Percentiles rank a stretch among this genome's conserved stretches.
These are phyloP conservation scores for Drosophila pallidifrons DNA, from an alignment of 1,140 invertebrate genomes.

Conservation along the genomic window DNA sequence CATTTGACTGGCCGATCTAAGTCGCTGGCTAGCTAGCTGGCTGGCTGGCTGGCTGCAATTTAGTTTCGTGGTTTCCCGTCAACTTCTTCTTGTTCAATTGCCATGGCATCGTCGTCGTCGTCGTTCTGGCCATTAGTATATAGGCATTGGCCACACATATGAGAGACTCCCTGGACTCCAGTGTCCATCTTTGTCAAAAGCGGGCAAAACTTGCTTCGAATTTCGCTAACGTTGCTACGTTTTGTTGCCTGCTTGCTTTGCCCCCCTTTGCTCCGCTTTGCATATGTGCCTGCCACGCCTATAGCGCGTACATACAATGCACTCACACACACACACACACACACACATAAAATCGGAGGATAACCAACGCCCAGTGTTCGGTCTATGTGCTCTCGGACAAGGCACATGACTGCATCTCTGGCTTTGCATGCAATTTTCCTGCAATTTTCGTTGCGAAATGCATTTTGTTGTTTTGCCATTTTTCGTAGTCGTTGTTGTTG, in stretches of 20 bases:
- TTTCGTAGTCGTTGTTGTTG: constrained; percentile 30
- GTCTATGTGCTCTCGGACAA: constrained; percentile 21
- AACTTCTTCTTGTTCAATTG: constrained; percentile 62
- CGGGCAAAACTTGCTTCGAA: constrained; percentile 52
- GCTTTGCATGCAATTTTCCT: constrained; percentile 60
- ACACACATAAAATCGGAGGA: neutral
- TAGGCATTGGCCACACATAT: constrained; percentile 39
- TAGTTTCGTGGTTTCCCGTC: constrained; percentile 78
- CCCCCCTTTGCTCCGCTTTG: neutral
- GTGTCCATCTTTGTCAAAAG: constrained; percentile 69
- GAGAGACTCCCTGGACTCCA: neutral
- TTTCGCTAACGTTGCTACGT: constrained; percentile 28
- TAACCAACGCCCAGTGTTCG: constrained; percentile 7
- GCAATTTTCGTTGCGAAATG: constrained; percentile 75
- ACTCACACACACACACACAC: constrained; percentile 14
- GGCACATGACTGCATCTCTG: constrained; percentile 45
- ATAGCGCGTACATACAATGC: constrained; percentile 56
- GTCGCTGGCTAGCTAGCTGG: constrained; percentile 35
- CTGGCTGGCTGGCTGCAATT: constrained; percentile 64
- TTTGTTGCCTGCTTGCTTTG: too few species aligned
- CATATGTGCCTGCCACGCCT: constrained; percentile 65
- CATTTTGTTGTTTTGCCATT: constrained; percentile 54
- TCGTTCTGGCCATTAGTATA: constrained; percentile 38
- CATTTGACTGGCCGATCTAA: constrained; percentile 53
- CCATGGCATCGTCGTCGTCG: neutral